Percentiles rank a stretch among this genome's conserved stretches.
Conservation (phyloP, 2,113 vertebrate species). For the Nothoprocta pentlandii region DNA sequence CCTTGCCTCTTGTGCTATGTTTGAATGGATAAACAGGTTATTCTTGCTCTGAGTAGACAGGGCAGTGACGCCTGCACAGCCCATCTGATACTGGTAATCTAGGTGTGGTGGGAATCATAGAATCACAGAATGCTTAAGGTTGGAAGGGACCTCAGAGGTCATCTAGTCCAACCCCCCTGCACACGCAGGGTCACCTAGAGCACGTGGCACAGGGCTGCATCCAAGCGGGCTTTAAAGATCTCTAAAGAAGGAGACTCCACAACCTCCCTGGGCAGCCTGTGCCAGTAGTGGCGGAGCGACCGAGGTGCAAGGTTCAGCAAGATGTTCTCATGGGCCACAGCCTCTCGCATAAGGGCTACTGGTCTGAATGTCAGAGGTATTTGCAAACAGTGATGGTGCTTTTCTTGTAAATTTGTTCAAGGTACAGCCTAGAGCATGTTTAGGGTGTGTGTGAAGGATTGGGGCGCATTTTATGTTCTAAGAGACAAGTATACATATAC, state of each 20-base stretch:
- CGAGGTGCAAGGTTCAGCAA: neutral
- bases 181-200: too few species aligned
- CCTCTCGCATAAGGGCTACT: neutral
- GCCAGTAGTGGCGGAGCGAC: neutral
- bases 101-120: neutral
- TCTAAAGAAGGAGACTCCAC: too few species aligned
- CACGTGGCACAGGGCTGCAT: too few species aligned
- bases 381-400: neutral
- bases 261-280: neutral
- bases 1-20: slow-evolving; percentile 21
- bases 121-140: too few species aligned
- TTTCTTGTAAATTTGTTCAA: neutral
- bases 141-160: too few species aligned
- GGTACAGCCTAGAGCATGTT: neutral
- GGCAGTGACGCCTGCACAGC: neutral
- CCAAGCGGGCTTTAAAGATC: too few species aligned
- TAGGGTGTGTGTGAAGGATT: neutral
- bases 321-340: neutral
- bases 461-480: neutral
- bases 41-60: neutral
- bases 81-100: neutral
- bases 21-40: neutral
- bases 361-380: neutral
- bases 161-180: too few species aligned
- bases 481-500: neutral